A percentile compares a stretch with the other conserved stretches of the same genome.
Evolutionary conservation across 2,888 invertebrate species (phyloP).

Genomic region (Synergus laeviventris): DNA sequence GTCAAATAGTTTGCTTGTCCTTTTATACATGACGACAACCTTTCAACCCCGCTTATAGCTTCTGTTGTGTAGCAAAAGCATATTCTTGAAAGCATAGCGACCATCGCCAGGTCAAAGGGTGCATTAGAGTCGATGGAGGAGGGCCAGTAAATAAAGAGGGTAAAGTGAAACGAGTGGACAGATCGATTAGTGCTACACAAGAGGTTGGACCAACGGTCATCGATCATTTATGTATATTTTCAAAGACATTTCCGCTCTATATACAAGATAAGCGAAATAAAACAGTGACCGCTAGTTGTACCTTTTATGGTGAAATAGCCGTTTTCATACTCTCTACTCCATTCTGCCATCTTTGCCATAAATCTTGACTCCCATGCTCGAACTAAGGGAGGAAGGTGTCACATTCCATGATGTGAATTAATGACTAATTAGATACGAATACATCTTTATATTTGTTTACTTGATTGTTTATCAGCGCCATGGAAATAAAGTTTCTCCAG

Average conservation of each 20-base stretch:
- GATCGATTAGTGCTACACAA: constrained; percentile 13
- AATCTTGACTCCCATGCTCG: too few species aligned
- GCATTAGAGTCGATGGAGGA: constrained; percentile 24
- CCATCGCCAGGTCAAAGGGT: constrained; percentile 11
- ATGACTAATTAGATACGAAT: too few species aligned
- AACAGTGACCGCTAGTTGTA: neutral
- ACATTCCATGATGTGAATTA: too few species aligned
- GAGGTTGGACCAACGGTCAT: constrained; percentile 12
- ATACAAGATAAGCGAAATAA: neutral
- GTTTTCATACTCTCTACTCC: too few species aligned
- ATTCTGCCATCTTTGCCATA: too few species aligned
- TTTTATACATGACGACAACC: neutral
- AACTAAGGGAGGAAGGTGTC: too few species aligned
- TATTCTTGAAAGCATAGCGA: neutral
- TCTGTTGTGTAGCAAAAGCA: neutral
- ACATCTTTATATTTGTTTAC: too few species aligned
- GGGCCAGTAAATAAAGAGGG: constrained; percentile 2
- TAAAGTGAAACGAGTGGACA: constrained; percentile 19
- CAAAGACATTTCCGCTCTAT: constrained; percentile 8
- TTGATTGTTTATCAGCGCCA: too few species aligned
- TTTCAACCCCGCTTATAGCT: neutral
- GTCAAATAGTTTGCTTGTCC: neutral
- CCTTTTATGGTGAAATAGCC: neutral
- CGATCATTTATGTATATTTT: constrained; percentile 28
- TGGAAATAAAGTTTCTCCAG: too few species aligned